These are phyloP conservation scores for Callopanchax toddi DNA, from an alignment of 2,113 vertebrate genomes.

Conservation along the genomic window DNA sequence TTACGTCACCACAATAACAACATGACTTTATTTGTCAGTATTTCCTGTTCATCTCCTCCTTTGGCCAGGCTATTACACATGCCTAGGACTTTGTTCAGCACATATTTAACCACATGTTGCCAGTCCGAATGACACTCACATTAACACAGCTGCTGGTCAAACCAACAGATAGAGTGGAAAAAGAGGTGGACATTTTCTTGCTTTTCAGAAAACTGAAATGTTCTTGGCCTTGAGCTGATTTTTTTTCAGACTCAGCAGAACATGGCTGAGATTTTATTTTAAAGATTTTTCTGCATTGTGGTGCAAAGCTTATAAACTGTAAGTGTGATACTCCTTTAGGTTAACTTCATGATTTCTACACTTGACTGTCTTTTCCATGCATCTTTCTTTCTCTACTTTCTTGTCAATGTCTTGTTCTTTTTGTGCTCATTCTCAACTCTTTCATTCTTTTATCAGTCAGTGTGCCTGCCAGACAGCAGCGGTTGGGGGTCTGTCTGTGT, in stretches of 20 bases:
- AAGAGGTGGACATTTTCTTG: not conserved
- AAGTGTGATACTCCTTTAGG: not conserved
- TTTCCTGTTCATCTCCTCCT: too few species aligned
- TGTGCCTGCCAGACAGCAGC: constrained; percentile 48
- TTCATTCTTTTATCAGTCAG: constrained; percentile 8
- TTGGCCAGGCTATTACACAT: too few species aligned
- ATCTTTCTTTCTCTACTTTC: not conserved
- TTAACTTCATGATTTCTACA: not conserved
- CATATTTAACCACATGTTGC: too few species aligned
- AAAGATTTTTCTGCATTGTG: not conserved
- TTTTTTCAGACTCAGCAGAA: too few species aligned
- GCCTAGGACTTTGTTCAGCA: too few species aligned
- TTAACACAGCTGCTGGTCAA: not conserved
- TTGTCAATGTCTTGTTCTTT: too few species aligned
- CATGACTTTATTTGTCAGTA: too few species aligned
- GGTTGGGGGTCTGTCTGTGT: constrained; percentile 58
- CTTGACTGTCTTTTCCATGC: not conserved
- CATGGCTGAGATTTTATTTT: not conserved
- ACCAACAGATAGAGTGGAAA: not conserved
- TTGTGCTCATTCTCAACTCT: constrained; percentile 1
- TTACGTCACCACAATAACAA: constrained; percentile 13
- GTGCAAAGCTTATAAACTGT: not conserved
- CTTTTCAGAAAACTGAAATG: not conserved
- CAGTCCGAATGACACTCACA: too few species aligned
- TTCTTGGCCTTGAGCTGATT: too few species aligned